phyloP scores from a whole-genome alignment of 2,113 vertebrate species.

The Propithecus coquereli region DNA sequence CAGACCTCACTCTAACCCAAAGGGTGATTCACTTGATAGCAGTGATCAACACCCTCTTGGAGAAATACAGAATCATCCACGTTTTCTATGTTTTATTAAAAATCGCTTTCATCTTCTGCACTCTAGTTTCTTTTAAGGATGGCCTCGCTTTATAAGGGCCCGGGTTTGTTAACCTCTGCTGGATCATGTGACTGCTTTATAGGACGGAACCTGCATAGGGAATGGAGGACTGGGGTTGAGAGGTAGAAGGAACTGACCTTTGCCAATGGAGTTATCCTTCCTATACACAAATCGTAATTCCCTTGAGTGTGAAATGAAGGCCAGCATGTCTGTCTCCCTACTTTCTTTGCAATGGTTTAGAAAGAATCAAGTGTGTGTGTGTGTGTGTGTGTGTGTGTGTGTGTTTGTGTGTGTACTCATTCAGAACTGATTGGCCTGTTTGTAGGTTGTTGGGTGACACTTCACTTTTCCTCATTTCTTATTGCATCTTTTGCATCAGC shows the following conservation, averaged over 20 bases:
- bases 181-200: neutral
- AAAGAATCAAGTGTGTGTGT: neutral
- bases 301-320: neutral
- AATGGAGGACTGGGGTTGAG: neutral
- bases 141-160: neutral
- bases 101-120: neutral
- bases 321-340: neutral
- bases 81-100: conserved; percentile 32
- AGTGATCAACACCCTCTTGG: neutral
- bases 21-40: neutral
- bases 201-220: neutral
- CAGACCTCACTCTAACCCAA: neutral
- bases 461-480: neutral
- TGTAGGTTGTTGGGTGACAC: neutral
- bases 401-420: neutral
- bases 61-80: neutral
- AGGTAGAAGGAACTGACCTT: neutral
- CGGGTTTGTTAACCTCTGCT: neutral
- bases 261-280: neutral
- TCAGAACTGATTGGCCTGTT: neutral
- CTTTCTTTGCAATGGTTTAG: neutral
- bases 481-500: neutral
- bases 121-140: neutral
- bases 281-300: neutral
- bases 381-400: neutral